A percentile compares a stretch with the other conserved stretches of the same genome.
Conservation (phyloP, 2,113 vertebrate species). For the Muntiacus reevesi region DNA sequence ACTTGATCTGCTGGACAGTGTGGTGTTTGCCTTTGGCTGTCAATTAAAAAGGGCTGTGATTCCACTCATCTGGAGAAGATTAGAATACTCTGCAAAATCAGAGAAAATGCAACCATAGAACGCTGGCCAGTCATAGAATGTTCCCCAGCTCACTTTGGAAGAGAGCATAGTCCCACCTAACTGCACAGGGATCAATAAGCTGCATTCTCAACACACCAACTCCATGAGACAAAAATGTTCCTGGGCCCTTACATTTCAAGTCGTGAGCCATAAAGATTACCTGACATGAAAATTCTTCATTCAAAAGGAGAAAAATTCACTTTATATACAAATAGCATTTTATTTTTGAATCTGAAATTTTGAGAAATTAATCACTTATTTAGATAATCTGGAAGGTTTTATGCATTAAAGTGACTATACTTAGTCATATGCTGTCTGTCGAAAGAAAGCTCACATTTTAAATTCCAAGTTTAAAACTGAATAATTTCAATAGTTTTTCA, state of each 20-base stretch:
- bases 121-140: neutral
- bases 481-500: slow-evolving; percentile 13
- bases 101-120: slow-evolving; percentile 49
- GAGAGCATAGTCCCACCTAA: neutral
- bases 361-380: slow-evolving; percentile 22
- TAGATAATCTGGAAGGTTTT: neutral
- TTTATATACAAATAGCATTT: neutral
- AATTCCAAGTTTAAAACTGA: slow-evolving; percentile 1
- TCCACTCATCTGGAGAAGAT: slow-evolving; percentile 67
- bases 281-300: neutral
- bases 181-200: neutral
- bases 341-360: slow-evolving; percentile 10
- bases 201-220: neutral
- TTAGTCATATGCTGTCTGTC: neutral
- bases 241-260: neutral
- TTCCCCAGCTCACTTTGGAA: neutral
- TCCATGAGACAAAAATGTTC: neutral
- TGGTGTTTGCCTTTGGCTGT: slow-evolving; percentile 76
- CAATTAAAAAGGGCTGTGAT: slow-evolving; percentile 65
- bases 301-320: neutral
- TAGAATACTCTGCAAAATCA: slow-evolving; percentile 68
- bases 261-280: neutral
- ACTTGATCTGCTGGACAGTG: slow-evolving; percentile 74
- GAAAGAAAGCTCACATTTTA: neutral
- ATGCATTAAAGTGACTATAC: neutral